Conservation (phyloP, 2,888 invertebrate genomes). For the Rhabditoides inermis region DNA sequence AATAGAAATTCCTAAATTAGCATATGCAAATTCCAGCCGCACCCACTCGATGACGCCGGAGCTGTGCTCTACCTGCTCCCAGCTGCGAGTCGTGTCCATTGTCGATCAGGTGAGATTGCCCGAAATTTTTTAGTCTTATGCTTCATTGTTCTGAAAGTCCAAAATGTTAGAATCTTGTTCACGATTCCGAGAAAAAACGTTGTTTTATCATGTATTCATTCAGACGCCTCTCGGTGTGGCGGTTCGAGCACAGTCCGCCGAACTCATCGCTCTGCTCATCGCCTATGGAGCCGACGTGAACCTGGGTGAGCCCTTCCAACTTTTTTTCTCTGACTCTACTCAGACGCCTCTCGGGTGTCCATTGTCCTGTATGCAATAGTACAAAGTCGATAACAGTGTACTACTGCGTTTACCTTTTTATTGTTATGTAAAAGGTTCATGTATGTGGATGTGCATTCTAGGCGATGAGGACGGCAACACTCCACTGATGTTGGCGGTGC, state of each 20-base stretch:
- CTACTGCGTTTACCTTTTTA: too few relatives aligned
- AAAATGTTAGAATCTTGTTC: neutral
- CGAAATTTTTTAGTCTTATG: neutral
- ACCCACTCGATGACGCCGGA: constrained; percentile 47
- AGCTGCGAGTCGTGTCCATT: constrained; percentile 55
- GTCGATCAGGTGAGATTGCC: constrained; percentile 30
- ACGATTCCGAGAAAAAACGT: too few relatives aligned
- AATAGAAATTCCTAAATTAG: neutral
- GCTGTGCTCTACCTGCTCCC: constrained; percentile 57
- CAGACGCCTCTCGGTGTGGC: constrained; percentile 62
- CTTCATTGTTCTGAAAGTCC: neutral
- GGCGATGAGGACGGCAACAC: constrained; percentile 60
- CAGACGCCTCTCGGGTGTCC: too few relatives aligned
- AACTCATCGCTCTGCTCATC: constrained; percentile 59
- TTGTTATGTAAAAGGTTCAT: too few relatives aligned
- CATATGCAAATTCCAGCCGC: too few relatives aligned
- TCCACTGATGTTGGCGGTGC: constrained; percentile 60
- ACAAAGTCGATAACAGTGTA: too few relatives aligned
- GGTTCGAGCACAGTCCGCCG: constrained; percentile 58
- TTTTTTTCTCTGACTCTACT: neutral
- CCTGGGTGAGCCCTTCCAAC: constrained; percentile 42
- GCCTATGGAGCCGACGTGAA: constrained; percentile 60
- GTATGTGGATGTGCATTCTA: too few relatives aligned
- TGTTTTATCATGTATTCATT: too few relatives aligned
- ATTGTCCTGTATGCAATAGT: too few relatives aligned